These are phyloP conservation scores for Chitala chitala DNA, from an alignment of 2,113 vertebrate genomes.

Conservation along the genomic window DNA sequence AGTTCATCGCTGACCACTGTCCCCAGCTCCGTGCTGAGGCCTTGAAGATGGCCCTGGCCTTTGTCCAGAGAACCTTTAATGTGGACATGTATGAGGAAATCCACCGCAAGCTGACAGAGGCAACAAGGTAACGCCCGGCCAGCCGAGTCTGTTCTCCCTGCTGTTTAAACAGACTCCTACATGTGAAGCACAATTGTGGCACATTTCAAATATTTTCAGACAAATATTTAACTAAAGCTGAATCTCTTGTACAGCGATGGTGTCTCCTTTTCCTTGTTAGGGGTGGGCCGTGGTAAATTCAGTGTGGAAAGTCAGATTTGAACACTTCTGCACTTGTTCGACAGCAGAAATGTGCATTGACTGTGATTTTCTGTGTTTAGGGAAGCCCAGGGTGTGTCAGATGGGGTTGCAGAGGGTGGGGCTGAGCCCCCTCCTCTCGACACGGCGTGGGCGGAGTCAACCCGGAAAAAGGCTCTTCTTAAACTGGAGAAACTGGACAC, in stretches of 20 bases:
- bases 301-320: background rate
- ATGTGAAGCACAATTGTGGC: too few species aligned
- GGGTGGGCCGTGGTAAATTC: too few species aligned
- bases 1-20: conserved; percentile 95
- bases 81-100: conserved; percentile 96
- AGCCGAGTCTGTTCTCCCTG: background rate
- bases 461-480: conserved; percentile 93
- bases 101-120: conserved; percentile 89
- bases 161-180: too few species aligned
- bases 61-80: conserved; percentile 96
- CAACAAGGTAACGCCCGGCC: conserved; percentile 75
- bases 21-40: conserved; percentile 88
- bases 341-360: background rate
- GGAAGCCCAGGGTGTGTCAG: conserved; percentile 80
- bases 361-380: conserved; percentile 48
- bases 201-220: too few species aligned
- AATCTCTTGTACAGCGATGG: background rate
- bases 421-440: conserved; percentile 84
- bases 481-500: conserved; percentile 98
- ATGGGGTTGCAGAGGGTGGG: conserved; percentile 79
- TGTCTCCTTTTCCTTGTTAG: background rate
- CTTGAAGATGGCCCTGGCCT: conserved; percentile 94
- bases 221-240: too few species aligned
- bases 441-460: conserved; percentile 95
- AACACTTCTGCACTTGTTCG: background rate